A percentile compares a stretch with the other conserved stretches of the same genome.
phyloP scores from a whole-genome alignment of 2,888 invertebrate species.

The Leuctra nigra region DNA sequence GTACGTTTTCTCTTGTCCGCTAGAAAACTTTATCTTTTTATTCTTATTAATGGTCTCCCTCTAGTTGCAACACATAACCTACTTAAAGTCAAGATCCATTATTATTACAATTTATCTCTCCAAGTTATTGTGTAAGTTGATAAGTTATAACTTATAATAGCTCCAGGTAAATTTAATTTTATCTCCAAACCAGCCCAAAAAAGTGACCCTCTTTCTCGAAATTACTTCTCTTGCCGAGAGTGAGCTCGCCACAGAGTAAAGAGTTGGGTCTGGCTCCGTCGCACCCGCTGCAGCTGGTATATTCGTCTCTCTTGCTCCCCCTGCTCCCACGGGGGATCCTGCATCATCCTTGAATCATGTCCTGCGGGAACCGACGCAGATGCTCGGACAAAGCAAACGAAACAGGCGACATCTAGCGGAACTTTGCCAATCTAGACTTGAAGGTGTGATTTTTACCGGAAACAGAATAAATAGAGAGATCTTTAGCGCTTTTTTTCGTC shows the following conservation, averaged over 20 bases:
- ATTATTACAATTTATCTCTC: background rate
- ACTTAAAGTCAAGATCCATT: no score
- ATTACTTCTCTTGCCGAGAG: background rate
- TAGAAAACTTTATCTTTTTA: no score
- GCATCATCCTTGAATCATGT: background rate
- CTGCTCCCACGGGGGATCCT: background rate
- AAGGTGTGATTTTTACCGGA: no score
- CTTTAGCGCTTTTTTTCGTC: constrained; percentile 1
- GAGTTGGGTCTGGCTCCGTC: background rate
- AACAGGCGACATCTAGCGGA: no score
- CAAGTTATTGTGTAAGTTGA: background rate
- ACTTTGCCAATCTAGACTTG: no score
- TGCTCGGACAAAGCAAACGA: background rate
- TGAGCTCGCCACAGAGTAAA: background rate
- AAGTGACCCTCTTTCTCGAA: background rate
- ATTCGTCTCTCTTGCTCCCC: background rate
- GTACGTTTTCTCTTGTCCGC: no score
- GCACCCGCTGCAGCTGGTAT: background rate
- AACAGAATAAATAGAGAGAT: no score
- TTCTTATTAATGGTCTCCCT: no score
- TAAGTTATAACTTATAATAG: background rate
- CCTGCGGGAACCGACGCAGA: background rate
- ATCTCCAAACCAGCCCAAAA: background rate
- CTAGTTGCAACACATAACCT: no score
- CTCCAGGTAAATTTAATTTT: background rate